Conservation (phyloP, 2,113 vertebrate genomes). For the Lepus europaeus region DNA sequence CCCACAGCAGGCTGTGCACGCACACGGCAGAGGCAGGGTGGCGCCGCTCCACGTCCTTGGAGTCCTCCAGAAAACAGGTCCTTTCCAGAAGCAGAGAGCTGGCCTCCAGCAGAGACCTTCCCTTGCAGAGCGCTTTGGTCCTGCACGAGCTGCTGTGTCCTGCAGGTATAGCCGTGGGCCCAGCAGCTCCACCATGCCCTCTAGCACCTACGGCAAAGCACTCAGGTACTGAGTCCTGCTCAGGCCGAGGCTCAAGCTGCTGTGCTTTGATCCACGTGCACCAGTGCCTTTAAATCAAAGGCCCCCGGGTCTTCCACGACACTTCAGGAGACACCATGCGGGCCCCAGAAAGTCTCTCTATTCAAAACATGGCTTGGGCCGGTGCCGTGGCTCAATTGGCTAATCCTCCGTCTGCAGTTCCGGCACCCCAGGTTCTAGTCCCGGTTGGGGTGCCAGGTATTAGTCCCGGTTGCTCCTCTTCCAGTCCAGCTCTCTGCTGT, state of each 20-base stretch:
- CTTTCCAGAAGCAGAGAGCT: not conserved
- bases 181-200: not conserved
- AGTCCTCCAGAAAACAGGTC: not conserved
- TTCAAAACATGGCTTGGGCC: too few relatives aligned
- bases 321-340: not conserved
- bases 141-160: not conserved
- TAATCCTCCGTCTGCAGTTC: too few relatives aligned
- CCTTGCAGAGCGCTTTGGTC: not conserved
- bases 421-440: too few relatives aligned
- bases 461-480: too few relatives aligned
- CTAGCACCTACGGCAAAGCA: too few relatives aligned
- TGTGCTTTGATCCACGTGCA: fast-evolving
- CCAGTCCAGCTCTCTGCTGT: too few relatives aligned
- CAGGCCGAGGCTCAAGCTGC: fast-evolving
- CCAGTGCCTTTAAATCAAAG: not conserved
- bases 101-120: too few relatives aligned
- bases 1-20: not conserved
- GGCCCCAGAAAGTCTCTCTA: too few relatives aligned
- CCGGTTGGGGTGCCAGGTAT: too few relatives aligned
- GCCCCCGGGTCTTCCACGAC: not conserved
- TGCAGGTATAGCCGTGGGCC: not conserved
- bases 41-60: fast-evolving
- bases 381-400: not conserved
- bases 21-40: not conserved
- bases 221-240: not conserved